Evolutionary conservation across 2,113 vertebrate genomes (phyloP).

Genomic region (Solea solea): DNA sequence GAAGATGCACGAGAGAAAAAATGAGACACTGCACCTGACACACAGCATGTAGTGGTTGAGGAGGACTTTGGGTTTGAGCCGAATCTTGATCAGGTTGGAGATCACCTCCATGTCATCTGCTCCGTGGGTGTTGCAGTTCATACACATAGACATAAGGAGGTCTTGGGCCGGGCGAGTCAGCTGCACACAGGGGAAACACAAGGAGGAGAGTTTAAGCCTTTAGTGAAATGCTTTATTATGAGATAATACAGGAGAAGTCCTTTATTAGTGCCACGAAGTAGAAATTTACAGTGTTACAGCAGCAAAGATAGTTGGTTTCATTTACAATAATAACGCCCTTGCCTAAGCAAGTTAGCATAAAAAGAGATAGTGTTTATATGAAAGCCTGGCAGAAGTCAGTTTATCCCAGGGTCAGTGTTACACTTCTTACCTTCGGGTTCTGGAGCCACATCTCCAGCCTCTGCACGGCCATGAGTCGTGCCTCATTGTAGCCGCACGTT

Average conservation of each 20-base stretch:
- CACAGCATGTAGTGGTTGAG: constrained; percentile 97
- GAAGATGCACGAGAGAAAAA: not conserved
- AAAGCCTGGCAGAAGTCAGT: not conserved
- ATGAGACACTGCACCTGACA: constrained; percentile 82
- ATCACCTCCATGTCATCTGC: constrained; percentile 96
- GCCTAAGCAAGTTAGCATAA: too few species aligned
- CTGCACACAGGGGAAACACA: constrained; percentile 68
- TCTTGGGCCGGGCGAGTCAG: constrained; percentile 97
- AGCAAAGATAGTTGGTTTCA: too few species aligned
- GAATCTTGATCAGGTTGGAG: constrained; percentile 97
- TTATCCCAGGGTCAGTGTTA: not conserved
- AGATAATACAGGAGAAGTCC: too few species aligned
- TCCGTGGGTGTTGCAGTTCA: constrained; percentile 93
- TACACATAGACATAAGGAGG: constrained; percentile 95
- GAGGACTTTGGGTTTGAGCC: constrained; percentile 97
- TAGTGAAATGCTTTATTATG: not conserved
- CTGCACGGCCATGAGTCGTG: constrained; percentile 93
- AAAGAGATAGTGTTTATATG: too few species aligned
- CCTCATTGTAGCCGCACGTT: constrained; percentile 95
- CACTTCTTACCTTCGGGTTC: constrained; percentile 92
- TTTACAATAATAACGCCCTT: too few species aligned
- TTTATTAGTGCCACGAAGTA: too few species aligned
- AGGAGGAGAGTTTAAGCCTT: too few species aligned
- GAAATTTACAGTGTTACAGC: too few species aligned
- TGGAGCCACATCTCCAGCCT: constrained; percentile 99